Conservation (phyloP, 2,888 invertebrate species). For the Sympetrum striolatum region DNA sequence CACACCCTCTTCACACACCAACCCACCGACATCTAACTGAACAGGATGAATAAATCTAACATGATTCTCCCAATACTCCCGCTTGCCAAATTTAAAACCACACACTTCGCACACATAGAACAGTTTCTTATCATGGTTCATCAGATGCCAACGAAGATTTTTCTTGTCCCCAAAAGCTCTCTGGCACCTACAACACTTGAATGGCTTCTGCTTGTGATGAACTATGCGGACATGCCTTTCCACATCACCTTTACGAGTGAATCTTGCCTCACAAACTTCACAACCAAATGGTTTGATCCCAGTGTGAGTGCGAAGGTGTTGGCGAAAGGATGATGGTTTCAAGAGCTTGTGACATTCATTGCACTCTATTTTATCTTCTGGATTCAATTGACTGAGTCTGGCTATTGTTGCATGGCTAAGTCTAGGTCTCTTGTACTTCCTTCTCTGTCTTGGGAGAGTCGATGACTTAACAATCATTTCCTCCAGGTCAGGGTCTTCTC, state of each 20-base stretch:
- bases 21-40: constrained; percentile 43
- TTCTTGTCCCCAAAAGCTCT: constrained; percentile 51
- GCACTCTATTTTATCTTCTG: constrained; percentile 49
- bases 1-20: constrained; percentile 9
- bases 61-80: constrained; percentile 53
- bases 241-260: constrained; percentile 53
- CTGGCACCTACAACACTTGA: constrained; percentile 51
- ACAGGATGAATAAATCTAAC: constrained; percentile 53
- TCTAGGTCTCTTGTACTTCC: constrained; percentile 45
- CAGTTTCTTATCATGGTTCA: constrained; percentile 52
- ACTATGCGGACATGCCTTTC: constrained; percentile 52
- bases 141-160: constrained; percentile 52
- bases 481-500: constrained; percentile 29
- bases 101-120: constrained; percentile 52
- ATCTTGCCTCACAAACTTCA: constrained; percentile 52
- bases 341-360: constrained; percentile 49
- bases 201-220: constrained; percentile 52
- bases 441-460: constrained; percentile 35
- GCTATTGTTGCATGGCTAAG: constrained; percentile 45
- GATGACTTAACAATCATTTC: constrained; percentile 40
- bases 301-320: constrained; percentile 52
- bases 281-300: constrained; percentile 52
- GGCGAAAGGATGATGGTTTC: constrained; percentile 49
- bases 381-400: constrained; percentile 45
- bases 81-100: constrained; percentile 54